Base-by-base conservation (phyloP, 2,113 vertebrate genomes). In the Menidia beryllina region DNA sequence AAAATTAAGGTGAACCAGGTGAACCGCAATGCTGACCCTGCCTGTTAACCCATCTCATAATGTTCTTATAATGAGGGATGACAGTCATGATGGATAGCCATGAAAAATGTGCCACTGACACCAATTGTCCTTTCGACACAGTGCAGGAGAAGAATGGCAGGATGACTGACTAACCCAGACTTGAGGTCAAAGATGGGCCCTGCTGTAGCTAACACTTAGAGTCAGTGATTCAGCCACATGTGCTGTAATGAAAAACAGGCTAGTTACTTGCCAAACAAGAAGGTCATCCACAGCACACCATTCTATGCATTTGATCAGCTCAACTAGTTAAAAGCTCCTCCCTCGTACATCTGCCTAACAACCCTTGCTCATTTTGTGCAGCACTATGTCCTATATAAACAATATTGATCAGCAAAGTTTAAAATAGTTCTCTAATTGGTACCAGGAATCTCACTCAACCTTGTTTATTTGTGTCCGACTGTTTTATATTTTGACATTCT, bases 401-500 rank as follows among this genome's bases (percentile, higher is more conserved):
- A 74, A 61, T 50, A 64, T 41, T 21, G 24, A 81, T 83, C 52
- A 65, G 85, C 48, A 69, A 69, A 25, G 69, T 79, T 84, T 76
- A 7, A 83, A 84, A 80, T 79, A 82, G 51, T 84, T 76, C 45
- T 30, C 27, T 78, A 90, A 91, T 81, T 81, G 66, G 76, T 79
- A 68, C 57, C 86, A 88, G 78, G 24, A 67, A 69, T 79, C 43
- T 45, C 25, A 68, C 13, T 43, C 49, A 14, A 65, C 62, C 81
- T 55, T 74, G 60, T 69, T 82, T 85, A 49, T 75, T 84, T 89
- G 68, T 63, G 41, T 61, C 49, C 73, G 49, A 72, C 36, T 51
- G 20, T 51, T 75, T 23, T 51, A 36, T 62, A 62, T 75, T 73
- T 69, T 71, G 8, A 64, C 41, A 60, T 70, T 76, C 66, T 75